phyloP scores from a whole-genome alignment of 2,888 invertebrate genomes.

The Entomobrya proxima region DNA sequence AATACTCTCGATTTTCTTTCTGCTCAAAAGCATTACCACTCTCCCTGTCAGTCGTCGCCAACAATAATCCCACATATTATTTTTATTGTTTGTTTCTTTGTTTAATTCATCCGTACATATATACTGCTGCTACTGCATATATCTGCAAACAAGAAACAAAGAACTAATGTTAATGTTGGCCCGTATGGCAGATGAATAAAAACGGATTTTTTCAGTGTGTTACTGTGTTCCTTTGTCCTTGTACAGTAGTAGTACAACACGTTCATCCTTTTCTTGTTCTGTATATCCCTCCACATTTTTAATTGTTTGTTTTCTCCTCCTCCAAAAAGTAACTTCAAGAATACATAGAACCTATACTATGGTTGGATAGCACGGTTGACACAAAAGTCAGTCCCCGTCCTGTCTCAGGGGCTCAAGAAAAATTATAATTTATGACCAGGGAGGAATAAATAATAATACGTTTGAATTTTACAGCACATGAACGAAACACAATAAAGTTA shows the following conservation, averaged over 20 bases:
- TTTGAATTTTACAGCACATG: background rate
- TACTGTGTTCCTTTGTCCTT: background rate
- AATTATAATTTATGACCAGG: slow-evolving; percentile 5
- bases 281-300: background rate
- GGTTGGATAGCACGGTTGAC: background rate
- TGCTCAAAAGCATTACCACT: background rate
- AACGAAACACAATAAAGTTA: background rate
- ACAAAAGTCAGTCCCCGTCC: background rate
- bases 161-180: no score
- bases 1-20: slow-evolving; percentile 17
- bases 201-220: background rate
- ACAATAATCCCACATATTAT: background rate
- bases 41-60: background rate
- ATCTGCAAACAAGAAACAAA: no score
- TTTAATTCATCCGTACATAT: background rate
- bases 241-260: no score
- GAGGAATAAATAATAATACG: background rate
- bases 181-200: no score
- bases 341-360: background rate
- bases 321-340: background rate
- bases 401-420: background rate
- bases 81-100: background rate
- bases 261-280: background rate
- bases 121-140: no score
- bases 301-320: background rate